These are phyloP conservation scores for Aporophyla lueneburgensis DNA, from an alignment of 2,888 invertebrate genomes.

Conservation along the genomic window DNA sequence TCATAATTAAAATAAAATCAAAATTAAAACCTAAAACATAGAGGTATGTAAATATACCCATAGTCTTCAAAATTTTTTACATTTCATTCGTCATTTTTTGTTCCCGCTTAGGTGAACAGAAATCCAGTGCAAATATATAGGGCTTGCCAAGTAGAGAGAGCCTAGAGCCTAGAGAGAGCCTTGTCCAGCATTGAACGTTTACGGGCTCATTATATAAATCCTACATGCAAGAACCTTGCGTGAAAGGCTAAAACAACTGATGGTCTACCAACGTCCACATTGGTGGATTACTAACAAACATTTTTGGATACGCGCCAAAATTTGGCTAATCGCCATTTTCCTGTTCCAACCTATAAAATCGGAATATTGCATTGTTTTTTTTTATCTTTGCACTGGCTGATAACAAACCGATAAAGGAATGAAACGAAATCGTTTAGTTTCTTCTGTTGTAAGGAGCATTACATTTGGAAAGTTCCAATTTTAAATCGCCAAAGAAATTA, in stretches of 20 bases:
- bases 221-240: background rate
- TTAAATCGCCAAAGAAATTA: background rate
- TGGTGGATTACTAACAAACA: slow-evolving; percentile 43
- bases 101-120: no score
- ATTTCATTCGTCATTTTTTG: no score
- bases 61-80: no score
- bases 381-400: slow-evolving; percentile 7
- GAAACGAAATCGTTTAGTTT: background rate
- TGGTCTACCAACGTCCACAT: slow-evolving; percentile 31
- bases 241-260: slow-evolving; percentile 12
- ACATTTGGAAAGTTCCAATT: background rate
- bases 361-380: slow-evolving; percentile 45
- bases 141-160: no score
- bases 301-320: slow-evolving; percentile 58
- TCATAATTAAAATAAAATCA: no score
- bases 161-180: no score
- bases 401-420: slow-evolving; percentile 3
- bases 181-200: background rate
- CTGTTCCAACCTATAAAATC: slow-evolving; percentile 51
- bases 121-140: no score
- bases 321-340: slow-evolving; percentile 63
- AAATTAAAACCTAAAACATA: no score
- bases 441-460: background rate
- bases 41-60: no score
- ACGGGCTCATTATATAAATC: background rate